Conservation (phyloP, 2,888 invertebrate genomes). For the Fragum fragum region DNA sequence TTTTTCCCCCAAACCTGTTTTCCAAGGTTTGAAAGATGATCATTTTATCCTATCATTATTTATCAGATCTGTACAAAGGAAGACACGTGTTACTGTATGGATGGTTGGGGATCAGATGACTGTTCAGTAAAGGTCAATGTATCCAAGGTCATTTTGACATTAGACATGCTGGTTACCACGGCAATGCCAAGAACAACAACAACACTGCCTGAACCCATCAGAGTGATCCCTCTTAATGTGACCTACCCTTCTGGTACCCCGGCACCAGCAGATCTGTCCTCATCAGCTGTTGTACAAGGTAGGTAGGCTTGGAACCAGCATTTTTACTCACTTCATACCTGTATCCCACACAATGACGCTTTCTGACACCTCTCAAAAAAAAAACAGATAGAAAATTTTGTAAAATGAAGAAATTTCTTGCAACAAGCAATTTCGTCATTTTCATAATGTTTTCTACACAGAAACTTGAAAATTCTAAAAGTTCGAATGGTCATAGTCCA, state of each 20-base stretch:
- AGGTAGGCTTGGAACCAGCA: background rate
- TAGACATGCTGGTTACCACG: slow-evolving; percentile 59
- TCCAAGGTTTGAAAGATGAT: background rate
- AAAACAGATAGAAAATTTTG: too few species aligned
- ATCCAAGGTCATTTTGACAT: slow-evolving; percentile 62
- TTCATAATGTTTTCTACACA: too few species aligned
- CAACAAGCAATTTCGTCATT: too few species aligned
- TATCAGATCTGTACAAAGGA: slow-evolving; percentile 95
- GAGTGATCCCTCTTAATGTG: slow-evolving; percentile 64
- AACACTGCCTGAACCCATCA: slow-evolving; percentile 49
- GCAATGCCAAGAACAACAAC: slow-evolving; percentile 61
- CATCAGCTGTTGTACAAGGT: slow-evolving; percentile 79
- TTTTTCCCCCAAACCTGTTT: too few species aligned
- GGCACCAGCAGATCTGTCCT: slow-evolving; percentile 59
- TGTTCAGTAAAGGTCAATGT: slow-evolving; percentile 81
- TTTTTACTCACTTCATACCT: too few species aligned
- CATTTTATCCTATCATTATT: background rate
- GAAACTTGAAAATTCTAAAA: too few species aligned
- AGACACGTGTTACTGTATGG: slow-evolving; percentile 96
- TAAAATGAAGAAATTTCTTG: too few species aligned
- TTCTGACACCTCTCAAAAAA: too few species aligned
- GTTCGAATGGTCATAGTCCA: too few species aligned
- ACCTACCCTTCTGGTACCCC: slow-evolving; percentile 46
- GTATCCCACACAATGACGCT: too few species aligned
- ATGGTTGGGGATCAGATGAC: slow-evolving; percentile 89